phyloP scores from a whole-genome alignment of 2,113 vertebrate species.

The Oreochromis niloticus region DNA sequence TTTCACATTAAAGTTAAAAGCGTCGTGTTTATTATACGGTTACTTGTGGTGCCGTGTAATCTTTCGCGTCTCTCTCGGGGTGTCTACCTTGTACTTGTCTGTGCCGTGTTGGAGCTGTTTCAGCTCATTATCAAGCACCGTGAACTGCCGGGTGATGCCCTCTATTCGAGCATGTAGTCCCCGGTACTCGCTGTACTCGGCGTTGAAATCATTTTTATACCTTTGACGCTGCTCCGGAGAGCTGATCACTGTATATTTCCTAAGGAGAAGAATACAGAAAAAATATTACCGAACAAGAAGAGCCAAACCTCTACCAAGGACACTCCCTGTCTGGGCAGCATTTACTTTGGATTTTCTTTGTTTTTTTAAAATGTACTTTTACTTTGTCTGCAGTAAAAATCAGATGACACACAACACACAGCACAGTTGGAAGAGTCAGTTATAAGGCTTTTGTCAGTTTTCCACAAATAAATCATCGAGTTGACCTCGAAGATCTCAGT shows the following conservation, averaged over 20 bases:
- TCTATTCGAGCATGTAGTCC: slow-evolving; percentile 91
- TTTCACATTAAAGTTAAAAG: not conserved
- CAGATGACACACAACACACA: not conserved
- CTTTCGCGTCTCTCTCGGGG: not conserved
- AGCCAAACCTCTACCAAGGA: not conserved
- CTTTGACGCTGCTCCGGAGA: slow-evolving; percentile 92
- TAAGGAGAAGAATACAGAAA: slow-evolving; percentile 30
- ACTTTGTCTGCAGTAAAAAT: not conserved
- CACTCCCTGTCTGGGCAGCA: not conserved
- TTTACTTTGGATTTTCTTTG: not conserved
- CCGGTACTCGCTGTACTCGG: slow-evolving; percentile 91
- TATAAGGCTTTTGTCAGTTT: not conserved
- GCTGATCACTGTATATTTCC: slow-evolving; percentile 86
- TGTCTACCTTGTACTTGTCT: slow-evolving; percentile 88
- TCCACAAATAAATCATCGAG: not conserved
- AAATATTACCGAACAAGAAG: not conserved
- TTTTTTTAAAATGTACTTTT: not conserved
- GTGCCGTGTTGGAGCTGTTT: slow-evolving; percentile 89
- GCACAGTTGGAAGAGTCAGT: not conserved
- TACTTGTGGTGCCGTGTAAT: not conserved
- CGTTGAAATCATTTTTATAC: slow-evolving; percentile 96
- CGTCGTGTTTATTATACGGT: not conserved
- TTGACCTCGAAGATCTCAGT: not conserved
- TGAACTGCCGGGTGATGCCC: slow-evolving; percentile 89
- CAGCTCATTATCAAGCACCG: slow-evolving; percentile 88